A percentile compares a stretch with the other conserved stretches of the same genome.
These are phyloP conservation scores for Pyxicephalus adspersus DNA, from an alignment of 2,113 vertebrate species.

Conservation along the genomic window DNA sequence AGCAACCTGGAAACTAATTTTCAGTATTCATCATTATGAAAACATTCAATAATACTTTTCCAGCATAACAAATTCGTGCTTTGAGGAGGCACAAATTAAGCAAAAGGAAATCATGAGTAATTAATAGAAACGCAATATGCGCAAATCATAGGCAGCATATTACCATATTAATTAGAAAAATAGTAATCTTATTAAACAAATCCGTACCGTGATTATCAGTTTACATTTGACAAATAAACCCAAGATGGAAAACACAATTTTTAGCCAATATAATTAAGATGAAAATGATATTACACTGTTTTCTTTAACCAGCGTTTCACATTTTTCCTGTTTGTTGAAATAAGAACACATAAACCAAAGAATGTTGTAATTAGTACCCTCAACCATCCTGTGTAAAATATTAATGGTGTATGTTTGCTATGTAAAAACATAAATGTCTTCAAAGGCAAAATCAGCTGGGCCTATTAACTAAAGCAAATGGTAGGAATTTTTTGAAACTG, in stretches of 20 bases:
- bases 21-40: slow-evolving; percentile 39
- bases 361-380: slow-evolving; percentile 8
- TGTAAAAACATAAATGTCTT: too few relatives aligned
- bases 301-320: slow-evolving; percentile 14
- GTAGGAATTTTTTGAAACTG: too few relatives aligned
- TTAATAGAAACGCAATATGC: slow-evolving; percentile 59
- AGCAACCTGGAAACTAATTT: slow-evolving; percentile 22
- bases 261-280: slow-evolving; percentile 41
- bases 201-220: slow-evolving; percentile 61
- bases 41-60: slow-evolving; percentile 58
- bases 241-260: slow-evolving; percentile 56
- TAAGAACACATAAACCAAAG: slow-evolving; percentile 1
- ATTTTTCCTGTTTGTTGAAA: slow-evolving; percentile 2
- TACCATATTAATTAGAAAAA: slow-evolving; percentile 67
- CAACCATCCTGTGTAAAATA: neutral
- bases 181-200: slow-evolving; percentile 66
- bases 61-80: slow-evolving; percentile 58
- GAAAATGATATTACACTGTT: slow-evolving; percentile 26
- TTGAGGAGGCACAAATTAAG: slow-evolving; percentile 62
- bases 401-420: too few relatives aligned
- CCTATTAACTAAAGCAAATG: too few relatives aligned
- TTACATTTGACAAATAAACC: slow-evolving; percentile 57
- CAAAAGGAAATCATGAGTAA: slow-evolving; percentile 64
- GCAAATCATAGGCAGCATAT: slow-evolving; percentile 61
- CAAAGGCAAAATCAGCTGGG: too few relatives aligned